A percentile compares a stretch with the other conserved stretches of the same genome.
Conservation (phyloP, 2,113 vertebrate species). For the Peucedramus taeniatus region DNA sequence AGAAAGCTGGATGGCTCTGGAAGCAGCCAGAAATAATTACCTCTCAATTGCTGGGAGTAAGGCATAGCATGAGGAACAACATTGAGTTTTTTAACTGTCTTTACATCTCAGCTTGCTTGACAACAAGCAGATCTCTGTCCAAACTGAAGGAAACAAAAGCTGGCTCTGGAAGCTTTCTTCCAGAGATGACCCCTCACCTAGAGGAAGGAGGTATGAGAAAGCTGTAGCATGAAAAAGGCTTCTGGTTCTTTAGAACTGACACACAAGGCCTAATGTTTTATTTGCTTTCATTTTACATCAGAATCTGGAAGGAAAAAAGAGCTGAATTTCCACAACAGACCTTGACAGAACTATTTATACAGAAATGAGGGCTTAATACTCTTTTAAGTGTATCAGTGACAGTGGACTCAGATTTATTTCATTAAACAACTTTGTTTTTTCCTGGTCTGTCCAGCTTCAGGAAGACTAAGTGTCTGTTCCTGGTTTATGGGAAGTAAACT, state of each 20-base stretch:
- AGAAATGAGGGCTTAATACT: neutral
- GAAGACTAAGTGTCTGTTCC: neutral
- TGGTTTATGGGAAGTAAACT: neutral
- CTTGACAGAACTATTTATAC: neutral
- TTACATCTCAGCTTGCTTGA: neutral
- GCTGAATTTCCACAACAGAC: neutral
- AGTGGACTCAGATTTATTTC: neutral
- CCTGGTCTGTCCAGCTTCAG: neutral
- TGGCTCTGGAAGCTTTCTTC: neutral
- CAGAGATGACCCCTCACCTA: neutral
- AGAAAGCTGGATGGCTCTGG: neutral
- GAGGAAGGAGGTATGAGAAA: neutral
- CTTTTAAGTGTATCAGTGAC: neutral
- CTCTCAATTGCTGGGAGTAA: neutral
- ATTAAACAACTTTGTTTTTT: neutral
- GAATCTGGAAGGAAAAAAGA: neutral
- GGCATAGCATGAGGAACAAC: neutral
- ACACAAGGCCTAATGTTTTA: neutral
- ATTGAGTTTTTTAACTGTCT: neutral
- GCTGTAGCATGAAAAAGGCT: neutral
- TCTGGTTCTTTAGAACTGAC: neutral
- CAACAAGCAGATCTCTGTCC: neutral
- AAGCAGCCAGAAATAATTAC: neutral
- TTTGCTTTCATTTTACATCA: neutral
- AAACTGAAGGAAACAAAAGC: neutral